Conservation (phyloP, 2,888 invertebrate genomes). For the Cephalotes varians region DNA sequence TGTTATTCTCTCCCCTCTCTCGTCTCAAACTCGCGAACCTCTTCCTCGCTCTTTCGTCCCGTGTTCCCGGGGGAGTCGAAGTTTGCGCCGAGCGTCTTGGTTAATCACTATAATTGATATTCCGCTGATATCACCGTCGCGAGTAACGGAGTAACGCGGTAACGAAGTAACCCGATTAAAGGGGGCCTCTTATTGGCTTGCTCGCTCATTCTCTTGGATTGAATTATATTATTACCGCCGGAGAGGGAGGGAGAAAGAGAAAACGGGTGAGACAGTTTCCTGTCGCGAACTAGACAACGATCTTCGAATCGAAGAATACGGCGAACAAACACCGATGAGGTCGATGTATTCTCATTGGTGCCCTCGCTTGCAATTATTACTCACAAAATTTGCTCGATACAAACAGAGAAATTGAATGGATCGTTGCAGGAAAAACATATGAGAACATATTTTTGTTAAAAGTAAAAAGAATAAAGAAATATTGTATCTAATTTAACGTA, state of each 20-base stretch:
- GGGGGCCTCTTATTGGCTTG: conserved; percentile 83
- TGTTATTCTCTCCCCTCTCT: conserved; percentile 76
- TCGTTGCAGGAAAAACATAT: not conserved
- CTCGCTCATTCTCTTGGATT: conserved; percentile 80
- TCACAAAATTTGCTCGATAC: not conserved
- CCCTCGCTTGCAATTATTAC: conserved; percentile 15
- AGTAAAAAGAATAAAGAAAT: not conserved
- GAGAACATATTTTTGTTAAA: not conserved
- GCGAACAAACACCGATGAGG: conserved; percentile 33
- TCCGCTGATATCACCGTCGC: conserved; percentile 84
- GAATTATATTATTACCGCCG: conserved; percentile 83
- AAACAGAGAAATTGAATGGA: not conserved
- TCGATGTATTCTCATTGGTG: conserved; percentile 31
- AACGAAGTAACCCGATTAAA: conserved; percentile 84
- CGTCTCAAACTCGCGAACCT: conserved; percentile 38
- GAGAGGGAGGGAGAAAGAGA: conserved; percentile 37
- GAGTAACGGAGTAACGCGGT: conserved; percentile 84
- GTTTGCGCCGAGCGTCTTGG: conserved; percentile 82
- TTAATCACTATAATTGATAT: conserved; percentile 86
- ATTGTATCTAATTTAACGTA: not conserved
- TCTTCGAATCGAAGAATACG: conserved; percentile 51
- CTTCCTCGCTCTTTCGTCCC: conserved; percentile 58
- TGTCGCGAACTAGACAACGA: conserved; percentile 53
- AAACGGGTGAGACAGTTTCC: conserved; percentile 35
- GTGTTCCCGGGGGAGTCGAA: conserved; percentile 69